Evolutionary conservation across 2,113 vertebrate species (phyloP).

Genomic region (Mustela lutreola): DNA sequence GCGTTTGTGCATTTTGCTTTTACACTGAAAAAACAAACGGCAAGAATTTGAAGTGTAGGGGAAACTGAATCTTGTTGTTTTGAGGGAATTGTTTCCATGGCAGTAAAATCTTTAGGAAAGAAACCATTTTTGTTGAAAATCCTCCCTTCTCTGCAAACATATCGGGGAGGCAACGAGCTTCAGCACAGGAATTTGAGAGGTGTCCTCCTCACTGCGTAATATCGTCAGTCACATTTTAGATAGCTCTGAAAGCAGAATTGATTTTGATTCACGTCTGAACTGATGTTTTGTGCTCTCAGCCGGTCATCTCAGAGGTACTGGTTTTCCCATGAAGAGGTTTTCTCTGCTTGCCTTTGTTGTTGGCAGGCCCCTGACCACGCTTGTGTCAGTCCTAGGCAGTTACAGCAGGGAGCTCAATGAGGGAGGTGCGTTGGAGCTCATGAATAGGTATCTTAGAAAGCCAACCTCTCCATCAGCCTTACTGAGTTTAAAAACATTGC

Average conservation of each 20-base stretch:
- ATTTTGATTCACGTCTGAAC: conserved; percentile 44
- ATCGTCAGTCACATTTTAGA: conserved; percentile 7
- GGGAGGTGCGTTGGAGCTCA: background rate
- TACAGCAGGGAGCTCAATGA: background rate
- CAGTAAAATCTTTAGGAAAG: conserved; percentile 37
- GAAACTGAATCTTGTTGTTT: background rate
- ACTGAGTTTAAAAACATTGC: background rate
- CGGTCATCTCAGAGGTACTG: background rate
- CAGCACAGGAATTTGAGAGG: background rate
- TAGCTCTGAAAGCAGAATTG: conserved; percentile 1
- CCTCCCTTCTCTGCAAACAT: background rate
- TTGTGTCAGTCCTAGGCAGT: background rate
- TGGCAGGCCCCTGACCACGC: background rate
- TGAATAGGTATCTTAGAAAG: background rate
- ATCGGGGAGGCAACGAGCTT: conserved; percentile 18
- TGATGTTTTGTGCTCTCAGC: background rate
- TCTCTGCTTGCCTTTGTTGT: background rate
- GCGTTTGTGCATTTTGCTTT: background rate
- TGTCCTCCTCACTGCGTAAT: background rate
- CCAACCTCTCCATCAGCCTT: background rate
- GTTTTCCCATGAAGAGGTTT: conserved; percentile 18
- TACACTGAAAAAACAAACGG: background rate
- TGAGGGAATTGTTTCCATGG: conserved; percentile 28
- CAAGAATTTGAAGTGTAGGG: conserved; percentile 4
- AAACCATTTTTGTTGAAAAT: conserved; percentile 50